Base-by-base conservation (phyloP, 1,140 invertebrate species). In the Theocolax elegans region DNA sequence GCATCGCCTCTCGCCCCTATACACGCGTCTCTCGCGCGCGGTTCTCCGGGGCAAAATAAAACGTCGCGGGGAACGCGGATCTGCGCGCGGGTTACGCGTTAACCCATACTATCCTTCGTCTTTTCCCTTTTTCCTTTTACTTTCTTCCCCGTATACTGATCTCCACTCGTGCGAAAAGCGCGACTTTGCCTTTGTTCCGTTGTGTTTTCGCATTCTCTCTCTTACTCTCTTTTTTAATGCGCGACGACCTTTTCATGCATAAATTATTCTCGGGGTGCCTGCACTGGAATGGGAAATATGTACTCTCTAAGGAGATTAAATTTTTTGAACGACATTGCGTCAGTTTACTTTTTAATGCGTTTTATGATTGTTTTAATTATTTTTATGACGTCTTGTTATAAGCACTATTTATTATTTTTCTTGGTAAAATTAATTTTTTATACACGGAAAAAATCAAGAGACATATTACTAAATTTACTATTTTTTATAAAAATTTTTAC, bases 61-160 rank as follows among this genome's bases (percentile, higher is more conserved):
- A 62, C 59, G 40, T 46, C 23, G 40, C 13, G 15, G 12, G 9
- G 8, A 2, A 15, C 31, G 38, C 35, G 54, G 3, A 46, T 19
- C 3, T 46, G 15, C 15, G 4, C 27, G 53, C n/a, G 53, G 23
- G 31, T 19, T 25, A 59, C 56, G 38, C 31, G 19, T 35, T 35
- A 35, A 29, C 23, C 42, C n/a, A n/a, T n/a, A n/a, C n/a, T n/a
- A n/a, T 58, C 13, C 15, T 72, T 71, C 72, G 64, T 72, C 72
- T 63, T 40, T 44, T 71, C 60, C 31, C 38, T 48, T 59, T 29
- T 62, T 21, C 49, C 23, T 56, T n/a, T 44, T 56, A 29, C 17
- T 25, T 48, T 56, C 29, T 56, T 21, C 35, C 25, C 2, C 12
- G 44, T 31, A n/a, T 60, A 17, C 17, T 7, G 23, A n/a, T 38